Base-by-base conservation (phyloP, 1,140 invertebrate genomes). In the Drosophila parvula region DNA sequence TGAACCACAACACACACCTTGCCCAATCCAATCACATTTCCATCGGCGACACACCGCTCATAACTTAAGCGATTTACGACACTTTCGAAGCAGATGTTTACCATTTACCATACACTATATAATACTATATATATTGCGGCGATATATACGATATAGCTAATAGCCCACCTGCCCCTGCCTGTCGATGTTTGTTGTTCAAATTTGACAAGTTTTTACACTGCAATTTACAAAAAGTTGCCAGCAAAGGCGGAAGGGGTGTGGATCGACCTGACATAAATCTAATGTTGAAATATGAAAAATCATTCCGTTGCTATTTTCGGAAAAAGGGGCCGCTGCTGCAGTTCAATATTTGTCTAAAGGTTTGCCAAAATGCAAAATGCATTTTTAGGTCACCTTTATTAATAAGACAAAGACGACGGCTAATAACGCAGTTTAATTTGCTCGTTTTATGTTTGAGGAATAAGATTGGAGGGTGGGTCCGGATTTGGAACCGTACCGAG, bases 301-400 rank as follows among this genome's bases (percentile, higher is more conserved):
- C 57, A 73, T 62, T 74, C 30, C 18, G 48, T 30, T 28, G 38
- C 27, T 62, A 73, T 56, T 64, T 41, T 53, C 22, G 43, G 36
- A n/a, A n/a, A n/a, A n/a, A n/a, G n/a, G n/a, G n/a, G n/a, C n/a
- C n/a, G n/a, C n/a, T n/a, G n/a, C 16, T 51, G 56, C 36, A 60
- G 27, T 60, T 63, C 38, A 32, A 76, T 61, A 76, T 64, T 60
- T 55, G 28, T 30, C 22, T 70, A 22, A 70, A 50, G 58, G 16
- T 30, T 55, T 76, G 62, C 59, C 75, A 76, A 48, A 48, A 62
- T 85, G 81, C 74, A 78, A 74, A 61, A 57, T 85, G 81, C 81
- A 85, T 53, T 85, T 83, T 85, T 85, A 85, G 81, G 81, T 84
- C 81, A 84, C 79, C 64, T 85, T 85, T 85, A 85, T 78, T 67